phyloP scores from a whole-genome alignment of 2,888 invertebrate genomes.

The Pheosia gnoma region DNA sequence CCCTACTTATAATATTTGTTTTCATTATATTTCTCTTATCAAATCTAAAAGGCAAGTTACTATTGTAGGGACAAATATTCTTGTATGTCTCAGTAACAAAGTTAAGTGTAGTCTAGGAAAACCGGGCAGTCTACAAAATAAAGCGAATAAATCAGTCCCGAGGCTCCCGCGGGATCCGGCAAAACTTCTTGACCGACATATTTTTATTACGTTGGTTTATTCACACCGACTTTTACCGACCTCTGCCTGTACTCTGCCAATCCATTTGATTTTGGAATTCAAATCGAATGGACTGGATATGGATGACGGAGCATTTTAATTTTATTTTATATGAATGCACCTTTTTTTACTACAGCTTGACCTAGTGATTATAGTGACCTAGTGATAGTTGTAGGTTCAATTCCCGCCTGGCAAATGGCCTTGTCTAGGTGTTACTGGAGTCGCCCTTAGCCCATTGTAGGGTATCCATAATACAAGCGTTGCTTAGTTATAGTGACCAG shows the following conservation, averaged over 20 bases:
- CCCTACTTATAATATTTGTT: too few relatives aligned
- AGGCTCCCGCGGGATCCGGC: not conserved
- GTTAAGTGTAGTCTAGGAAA: not conserved
- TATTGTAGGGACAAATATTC: too few relatives aligned
- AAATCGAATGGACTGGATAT: not conserved
- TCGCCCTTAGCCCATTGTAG: too few relatives aligned
- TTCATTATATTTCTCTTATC: too few relatives aligned
- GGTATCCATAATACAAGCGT: too few relatives aligned
- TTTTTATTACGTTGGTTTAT: slow-evolving; percentile 4
- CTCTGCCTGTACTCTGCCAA: not conserved
- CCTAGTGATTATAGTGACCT: too few relatives aligned
- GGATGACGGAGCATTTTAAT: not conserved
- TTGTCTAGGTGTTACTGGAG: too few relatives aligned
- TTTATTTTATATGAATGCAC: not conserved
- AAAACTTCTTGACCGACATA: slow-evolving; percentile 3
- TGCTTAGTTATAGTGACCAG: too few relatives aligned
- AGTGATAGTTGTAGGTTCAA: too few relatives aligned
- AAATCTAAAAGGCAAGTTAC: too few relatives aligned
- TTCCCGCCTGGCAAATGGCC: too few relatives aligned
- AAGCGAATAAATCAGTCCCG: not conserved
- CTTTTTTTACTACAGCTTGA: not conserved
- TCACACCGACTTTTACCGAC: not conserved
- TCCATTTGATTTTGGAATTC: not conserved
- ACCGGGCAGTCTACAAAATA: not conserved
- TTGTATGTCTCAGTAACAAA: too few relatives aligned